Evolutionary conservation across 2,113 vertebrate genomes (phyloP).

Genomic region (Indicator maculatus): DNA sequence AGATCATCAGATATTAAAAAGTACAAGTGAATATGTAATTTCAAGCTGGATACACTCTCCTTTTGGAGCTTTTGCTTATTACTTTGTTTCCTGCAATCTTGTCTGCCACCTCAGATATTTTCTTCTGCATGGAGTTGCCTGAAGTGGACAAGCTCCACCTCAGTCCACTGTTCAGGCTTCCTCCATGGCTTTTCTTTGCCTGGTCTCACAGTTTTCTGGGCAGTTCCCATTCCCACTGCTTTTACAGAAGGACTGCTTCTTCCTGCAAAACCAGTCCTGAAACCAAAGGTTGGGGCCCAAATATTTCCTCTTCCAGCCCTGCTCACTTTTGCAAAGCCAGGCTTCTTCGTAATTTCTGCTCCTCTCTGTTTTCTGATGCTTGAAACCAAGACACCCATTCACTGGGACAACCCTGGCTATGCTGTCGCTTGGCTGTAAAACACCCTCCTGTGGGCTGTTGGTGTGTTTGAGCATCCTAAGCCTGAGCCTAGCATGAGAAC

Average conservation of each 20-base stretch:
- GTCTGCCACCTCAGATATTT: background rate
- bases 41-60: background rate
- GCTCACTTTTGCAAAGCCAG: background rate
- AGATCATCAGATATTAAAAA: background rate
- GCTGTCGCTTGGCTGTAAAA: background rate
- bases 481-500: background rate
- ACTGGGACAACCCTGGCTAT: background rate
- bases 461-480: background rate
- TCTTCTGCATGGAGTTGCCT: background rate
- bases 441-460: background rate
- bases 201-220: background rate
- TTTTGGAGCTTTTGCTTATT: background rate
- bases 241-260: background rate
- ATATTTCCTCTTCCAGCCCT: background rate
- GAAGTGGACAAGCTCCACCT: background rate
- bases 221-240: background rate
- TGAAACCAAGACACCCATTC: accelerated
- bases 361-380: background rate
- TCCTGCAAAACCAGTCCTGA: background rate
- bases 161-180: background rate
- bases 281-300: background rate
- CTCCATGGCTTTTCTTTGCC: background rate
- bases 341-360: background rate
- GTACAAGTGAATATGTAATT: background rate
- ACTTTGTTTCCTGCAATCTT: background rate